Evolutionary conservation across 2,797 vertebrate genomes (phyloP).

Genomic region (Podarcis siculus): DNA sequence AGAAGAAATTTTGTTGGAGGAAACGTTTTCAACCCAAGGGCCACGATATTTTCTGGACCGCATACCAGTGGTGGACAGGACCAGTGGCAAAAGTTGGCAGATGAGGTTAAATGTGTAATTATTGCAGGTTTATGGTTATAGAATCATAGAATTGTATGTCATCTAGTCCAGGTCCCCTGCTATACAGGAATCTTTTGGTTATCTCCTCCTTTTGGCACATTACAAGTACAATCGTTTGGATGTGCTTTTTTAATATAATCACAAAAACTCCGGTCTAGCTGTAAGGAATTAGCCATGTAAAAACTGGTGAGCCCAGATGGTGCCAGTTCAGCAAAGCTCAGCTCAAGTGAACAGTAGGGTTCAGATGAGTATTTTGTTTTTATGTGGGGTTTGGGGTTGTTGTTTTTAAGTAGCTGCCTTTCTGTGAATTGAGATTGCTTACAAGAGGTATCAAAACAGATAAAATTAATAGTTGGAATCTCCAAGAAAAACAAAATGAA

Average conservation of each 20-base stretch:
- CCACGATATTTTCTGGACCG: too few relatives aligned
- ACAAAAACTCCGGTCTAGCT: background rate
- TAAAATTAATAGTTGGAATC: background rate
- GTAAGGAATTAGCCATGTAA: background rate
- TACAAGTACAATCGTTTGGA: background rate
- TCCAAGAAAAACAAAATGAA: background rate
- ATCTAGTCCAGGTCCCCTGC: too few relatives aligned
- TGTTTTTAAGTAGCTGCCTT: background rate
- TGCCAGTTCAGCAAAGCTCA: background rate
- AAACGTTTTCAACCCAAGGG: too few relatives aligned
- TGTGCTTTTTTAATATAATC: background rate
- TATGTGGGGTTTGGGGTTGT: too few relatives aligned
- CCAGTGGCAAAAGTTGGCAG: too few relatives aligned
- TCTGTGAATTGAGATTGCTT: background rate
- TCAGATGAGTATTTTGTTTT: constrained; percentile 2
- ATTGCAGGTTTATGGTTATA: background rate
- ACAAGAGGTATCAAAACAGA: background rate
- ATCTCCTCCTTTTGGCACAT: background rate
- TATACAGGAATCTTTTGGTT: too few relatives aligned
- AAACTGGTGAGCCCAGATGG: background rate
- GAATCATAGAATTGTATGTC: too few relatives aligned
- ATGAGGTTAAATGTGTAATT: background rate
- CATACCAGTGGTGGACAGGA: too few relatives aligned
- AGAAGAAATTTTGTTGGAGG: too few relatives aligned
- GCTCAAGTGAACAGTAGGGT: background rate